Percentiles rank a stretch among this genome's conserved stretches.
These are phyloP conservation scores for Tetraneura akinire DNA, from an alignment of 1,140 invertebrate genomes.

Conservation along the genomic window DNA sequence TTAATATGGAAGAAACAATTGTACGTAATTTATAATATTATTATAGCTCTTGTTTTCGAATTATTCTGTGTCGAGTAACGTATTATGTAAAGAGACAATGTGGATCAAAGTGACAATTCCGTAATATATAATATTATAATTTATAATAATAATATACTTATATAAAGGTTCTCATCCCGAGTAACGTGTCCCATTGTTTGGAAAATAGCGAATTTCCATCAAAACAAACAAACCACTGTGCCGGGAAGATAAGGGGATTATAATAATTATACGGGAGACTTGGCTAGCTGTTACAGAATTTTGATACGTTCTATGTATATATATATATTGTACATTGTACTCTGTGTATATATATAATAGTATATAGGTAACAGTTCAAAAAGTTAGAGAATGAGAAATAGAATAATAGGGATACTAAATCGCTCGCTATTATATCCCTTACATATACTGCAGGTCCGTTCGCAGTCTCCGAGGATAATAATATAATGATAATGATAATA, in stretches of 20 bases:
- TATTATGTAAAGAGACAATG: neutral
- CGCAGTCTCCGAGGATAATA: no score
- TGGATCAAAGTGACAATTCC: slow-evolving; percentile 29
- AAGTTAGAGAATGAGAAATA: neutral
- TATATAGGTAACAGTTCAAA: neutral
- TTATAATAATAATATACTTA: no score
- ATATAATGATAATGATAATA: no score
- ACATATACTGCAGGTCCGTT: no score
- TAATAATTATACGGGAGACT: neutral
- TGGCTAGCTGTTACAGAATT: slow-evolving; percentile 7
- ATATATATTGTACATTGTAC: no score
- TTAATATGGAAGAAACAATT: no score
- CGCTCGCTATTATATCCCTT: no score
- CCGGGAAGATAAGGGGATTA: slow-evolving; percentile 11
- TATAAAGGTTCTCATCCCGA: no score
- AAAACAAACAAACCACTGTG: slow-evolving; percentile 11
- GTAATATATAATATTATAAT: neutral
- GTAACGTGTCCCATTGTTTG: neutral
- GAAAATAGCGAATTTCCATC: slow-evolving; percentile 12
- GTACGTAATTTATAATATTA: no score
- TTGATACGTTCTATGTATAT: neutral
- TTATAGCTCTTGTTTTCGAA: neutral
- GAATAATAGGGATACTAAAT: no score
- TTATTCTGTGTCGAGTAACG: neutral
- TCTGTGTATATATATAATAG: no score